These are phyloP conservation scores for Chesias legatella DNA, from an alignment of 2,888 invertebrate genomes.

Conservation along the genomic window DNA sequence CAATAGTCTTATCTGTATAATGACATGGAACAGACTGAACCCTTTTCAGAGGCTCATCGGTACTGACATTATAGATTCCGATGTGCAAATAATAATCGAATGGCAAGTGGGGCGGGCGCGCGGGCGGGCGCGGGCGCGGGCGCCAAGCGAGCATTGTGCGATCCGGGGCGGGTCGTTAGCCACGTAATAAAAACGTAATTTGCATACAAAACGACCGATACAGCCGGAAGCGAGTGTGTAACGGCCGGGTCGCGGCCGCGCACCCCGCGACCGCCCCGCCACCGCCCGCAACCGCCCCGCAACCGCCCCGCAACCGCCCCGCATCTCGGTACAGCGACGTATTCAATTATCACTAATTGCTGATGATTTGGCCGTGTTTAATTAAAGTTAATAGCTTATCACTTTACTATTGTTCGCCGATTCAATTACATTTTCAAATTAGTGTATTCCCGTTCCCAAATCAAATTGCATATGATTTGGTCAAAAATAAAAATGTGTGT, in stretches of 20 bases:
- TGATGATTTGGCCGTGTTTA: conserved; percentile 33
- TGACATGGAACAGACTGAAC: conserved; percentile 11
- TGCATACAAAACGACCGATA: conserved; percentile 29
- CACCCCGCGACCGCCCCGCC: not conserved
- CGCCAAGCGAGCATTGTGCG: conserved; percentile 16
- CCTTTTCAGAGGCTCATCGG: conserved; percentile 5
- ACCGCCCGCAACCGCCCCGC: not conserved
- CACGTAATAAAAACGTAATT: conserved; percentile 26
- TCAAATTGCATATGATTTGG: conserved; percentile 1
- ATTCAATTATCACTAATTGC: conserved; percentile 35
- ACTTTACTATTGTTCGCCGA: conserved; percentile 20
- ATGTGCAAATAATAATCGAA: not conserved
- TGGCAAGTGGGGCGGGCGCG: conserved; percentile 5
- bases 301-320: not conserved
- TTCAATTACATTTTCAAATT: conserved; percentile 28
- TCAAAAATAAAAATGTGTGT: conserved; percentile 8
- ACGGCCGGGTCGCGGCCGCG: conserved; percentile 5
- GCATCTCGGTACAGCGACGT: conserved; percentile 7
- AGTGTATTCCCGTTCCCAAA: not conserved
- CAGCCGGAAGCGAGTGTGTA: conserved; percentile 22
- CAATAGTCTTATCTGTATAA: conserved; percentile 10
- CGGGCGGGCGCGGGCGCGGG: conserved; percentile 13
- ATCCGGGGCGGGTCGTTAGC: conserved; percentile 22
- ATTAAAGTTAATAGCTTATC: conserved; percentile 32
- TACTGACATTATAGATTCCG: not conserved